Base-by-base conservation (phyloP, 2,888 invertebrate species). In the Coremacera marginata region DNA sequence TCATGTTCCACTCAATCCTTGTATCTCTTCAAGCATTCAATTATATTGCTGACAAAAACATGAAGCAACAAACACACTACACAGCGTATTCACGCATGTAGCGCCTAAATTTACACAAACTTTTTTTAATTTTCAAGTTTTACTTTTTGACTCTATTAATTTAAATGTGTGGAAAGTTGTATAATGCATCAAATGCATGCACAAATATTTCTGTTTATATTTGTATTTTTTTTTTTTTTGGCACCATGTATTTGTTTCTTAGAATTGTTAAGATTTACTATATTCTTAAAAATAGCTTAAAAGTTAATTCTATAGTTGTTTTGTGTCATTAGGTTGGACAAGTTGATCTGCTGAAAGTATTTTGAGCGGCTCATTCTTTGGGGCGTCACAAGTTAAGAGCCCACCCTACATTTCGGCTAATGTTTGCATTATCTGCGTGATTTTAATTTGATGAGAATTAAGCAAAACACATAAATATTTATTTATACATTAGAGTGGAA, bases 251-350 rank as follows among this genome's bases (percentile, higher is more conserved):
- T 44, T 37, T 37, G 37, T 67, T 67, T 67, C 67, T 37, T 11
- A 44, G 67, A 67, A 67, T 49, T 67, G 67, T 44, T 49, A 49
- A 44, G 67, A 67, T 67, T 49, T 49, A 67, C 49, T 44, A n/a
- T 16, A 44, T 37, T 37, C 44, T 37, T 55, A 55, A 70, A 70
- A 70, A 37, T 55, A 55, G 9, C n/a, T 25, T n/a, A 31, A 70
- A 52, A 51, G 19, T 9, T 37, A 22, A 0, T 22, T 11, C 22
- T 7, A 19, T 37, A 60, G 34, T 57, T 71, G 31, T 19, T 22
- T 55, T 57, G 19, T 65, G 51, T 51, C 62, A 49, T 44, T 72
- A n/a, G 27, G 63, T 73, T 73, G 65, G 73, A 73, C 73, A 73
- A 34, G 63, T 73, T 73, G 73, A 73, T 73, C 63, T 73, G 65